Evolutionary conservation across 1,140 invertebrate species (phyloP), one percentile per base, ranked within the genome.

Genomic region (Atta texana): DNA sequence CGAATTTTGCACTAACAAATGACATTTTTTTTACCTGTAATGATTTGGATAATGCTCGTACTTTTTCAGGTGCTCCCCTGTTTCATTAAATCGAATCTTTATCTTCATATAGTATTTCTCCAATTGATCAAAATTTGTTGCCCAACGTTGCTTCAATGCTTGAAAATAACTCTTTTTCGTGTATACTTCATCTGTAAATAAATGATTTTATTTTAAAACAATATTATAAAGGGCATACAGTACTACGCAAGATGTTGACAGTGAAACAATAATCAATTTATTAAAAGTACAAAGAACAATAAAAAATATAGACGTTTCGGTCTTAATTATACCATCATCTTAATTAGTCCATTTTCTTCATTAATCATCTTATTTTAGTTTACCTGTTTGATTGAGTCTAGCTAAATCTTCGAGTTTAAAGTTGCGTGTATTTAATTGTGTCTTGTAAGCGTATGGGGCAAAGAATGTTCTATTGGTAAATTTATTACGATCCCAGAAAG

Each of bases 401-500:
- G 98, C 97, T 91, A 99, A 94, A 95, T 99, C 98, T 95, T 99
- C 98, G 16, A 99, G 95, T 93, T 97, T 98, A 88, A 97, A 98
- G 92, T 98, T 98, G 89, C 97, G 96, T 0, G 97, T 97, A 93
- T 98, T 98, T 21, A 97, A 94, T 75, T 97, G 95, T n/a, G 96
- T 97, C 92, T 98, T 98, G 94, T 98, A 99, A 34, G 99, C 99
- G 94, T 97, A 99, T 0, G 99, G 99, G 24, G 98, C 99, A 95
- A 99, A 99, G 82, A 97, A 96, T 51, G 98, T 98, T 91, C 98
- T 94, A 93, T 99, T 98, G 0, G 98, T 97, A 94, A 99, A 99
- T 95, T 99, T 99, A 93, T 99, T 99, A 63, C 98, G 96, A 92
- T 99, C 98, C 98, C 99, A 99, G 93, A 97, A 99, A 21, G 97